phyloP scores from a whole-genome alignment of 2,113 vertebrate species.

The Ciconia stormi region DNA sequence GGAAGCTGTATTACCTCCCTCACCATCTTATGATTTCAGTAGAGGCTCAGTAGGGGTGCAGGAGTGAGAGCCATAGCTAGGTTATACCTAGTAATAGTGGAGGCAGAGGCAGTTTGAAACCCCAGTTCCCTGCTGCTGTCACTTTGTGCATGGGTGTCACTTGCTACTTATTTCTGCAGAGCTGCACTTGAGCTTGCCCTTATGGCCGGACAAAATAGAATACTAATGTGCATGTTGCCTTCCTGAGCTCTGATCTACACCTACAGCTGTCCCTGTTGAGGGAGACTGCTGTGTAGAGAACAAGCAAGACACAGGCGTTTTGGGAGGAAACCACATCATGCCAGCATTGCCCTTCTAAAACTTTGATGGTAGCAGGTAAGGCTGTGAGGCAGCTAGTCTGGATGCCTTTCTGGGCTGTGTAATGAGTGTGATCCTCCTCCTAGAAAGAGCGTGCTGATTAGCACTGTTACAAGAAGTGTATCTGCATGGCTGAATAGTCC shows the following conservation, averaged over 20 bases:
- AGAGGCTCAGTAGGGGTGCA: background rate
- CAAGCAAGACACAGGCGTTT: background rate
- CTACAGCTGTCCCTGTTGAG: background rate
- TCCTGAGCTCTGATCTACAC: background rate
- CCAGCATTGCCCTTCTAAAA: background rate
- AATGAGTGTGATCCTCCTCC: background rate
- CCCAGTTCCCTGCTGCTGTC: background rate
- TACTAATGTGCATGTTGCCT: background rate
- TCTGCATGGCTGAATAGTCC: constrained; percentile 6
- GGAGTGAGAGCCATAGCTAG: background rate
- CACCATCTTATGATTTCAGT: background rate
- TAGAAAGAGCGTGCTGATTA: background rate
- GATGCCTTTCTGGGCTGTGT: background rate
- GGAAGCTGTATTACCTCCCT: background rate
- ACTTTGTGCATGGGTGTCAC: background rate
- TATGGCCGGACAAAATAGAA: rapidly evolving
- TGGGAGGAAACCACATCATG: background rate
- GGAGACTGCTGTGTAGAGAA: background rate
- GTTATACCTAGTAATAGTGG: background rate
- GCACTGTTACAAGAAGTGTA: background rate
- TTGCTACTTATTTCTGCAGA: background rate
- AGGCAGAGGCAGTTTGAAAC: background rate
- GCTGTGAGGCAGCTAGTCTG: background rate
- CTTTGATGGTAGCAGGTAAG: background rate
- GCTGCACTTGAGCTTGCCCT: background rate